Evolutionary conservation across 2,888 invertebrate genomes (phyloP).

Genomic region (Lysandra coridon): DNA sequence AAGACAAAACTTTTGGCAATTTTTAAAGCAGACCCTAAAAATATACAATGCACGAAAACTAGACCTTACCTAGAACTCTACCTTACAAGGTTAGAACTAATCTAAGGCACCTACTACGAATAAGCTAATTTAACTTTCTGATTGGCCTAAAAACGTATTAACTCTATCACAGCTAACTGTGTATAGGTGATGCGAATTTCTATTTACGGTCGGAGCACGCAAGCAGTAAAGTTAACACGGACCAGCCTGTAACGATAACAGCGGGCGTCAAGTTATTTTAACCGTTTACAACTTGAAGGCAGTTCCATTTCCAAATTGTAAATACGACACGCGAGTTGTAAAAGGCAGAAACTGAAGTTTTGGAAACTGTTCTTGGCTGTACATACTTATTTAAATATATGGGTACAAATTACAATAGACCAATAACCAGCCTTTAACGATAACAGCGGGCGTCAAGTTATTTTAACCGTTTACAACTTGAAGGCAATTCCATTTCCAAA

Average conservation of each 20-base stretch:
- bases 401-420: background rate
- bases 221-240: background rate
- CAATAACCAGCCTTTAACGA: background rate
- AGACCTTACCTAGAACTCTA: background rate
- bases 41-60: too few relatives aligned
- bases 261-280: constrained; percentile 6
- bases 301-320: constrained; percentile 4
- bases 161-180: background rate
- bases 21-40: too few relatives aligned
- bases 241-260: background rate
- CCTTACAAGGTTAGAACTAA: background rate
- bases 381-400: background rate
- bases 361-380: background rate
- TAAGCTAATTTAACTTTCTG: background rate
- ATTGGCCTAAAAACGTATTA: constrained; percentile 4
- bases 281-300: background rate
- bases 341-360: background rate
- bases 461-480: background rate
- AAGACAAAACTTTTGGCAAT: too few relatives aligned
- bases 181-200: background rate
- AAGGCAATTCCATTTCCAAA: background rate
- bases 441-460: constrained; percentile 1
- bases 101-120: background rate
- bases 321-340: background rate
- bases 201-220: constrained; percentile 4